phyloP scores from a whole-genome alignment of 2,113 vertebrate species.

The Ceyx cyanopectus region DNA sequence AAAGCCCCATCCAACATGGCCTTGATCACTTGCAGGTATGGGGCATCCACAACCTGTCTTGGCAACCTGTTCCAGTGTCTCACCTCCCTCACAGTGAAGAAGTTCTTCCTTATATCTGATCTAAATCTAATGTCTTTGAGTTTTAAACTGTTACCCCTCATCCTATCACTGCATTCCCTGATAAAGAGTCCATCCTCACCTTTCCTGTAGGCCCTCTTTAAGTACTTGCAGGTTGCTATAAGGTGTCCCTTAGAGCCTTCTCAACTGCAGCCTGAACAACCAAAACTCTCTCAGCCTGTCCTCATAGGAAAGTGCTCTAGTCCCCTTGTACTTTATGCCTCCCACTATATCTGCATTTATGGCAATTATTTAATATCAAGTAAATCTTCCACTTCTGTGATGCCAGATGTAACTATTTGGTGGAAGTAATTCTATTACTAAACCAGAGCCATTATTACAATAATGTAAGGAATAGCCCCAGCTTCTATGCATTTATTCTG shows the following conservation, averaged over 20 bases:
- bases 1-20: neutral
- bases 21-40: neutral
- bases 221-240: neutral
- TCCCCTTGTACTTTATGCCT: neutral
- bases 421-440: neutral
- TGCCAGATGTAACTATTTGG: neutral
- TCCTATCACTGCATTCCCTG: neutral
- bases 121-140: neutral
- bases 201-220: neutral
- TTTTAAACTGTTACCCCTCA: neutral
- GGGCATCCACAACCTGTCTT: neutral
- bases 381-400: neutral
- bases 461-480: neutral
- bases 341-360: constrained; percentile 9
- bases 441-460: neutral
- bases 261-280: neutral
- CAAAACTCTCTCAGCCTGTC: neutral
- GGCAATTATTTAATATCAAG: constrained; percentile 14
- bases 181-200: neutral
- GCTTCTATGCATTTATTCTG: neutral
- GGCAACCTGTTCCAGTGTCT: neutral
- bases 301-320: neutral
- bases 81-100: neutral
- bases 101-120: neutral
- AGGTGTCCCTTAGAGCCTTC: neutral